Percentiles rank a stretch among this genome's conserved stretches.
Evolutionary conservation across 2,888 invertebrate species (phyloP).

Genomic region (Eumacrocentrus americanus): DNA sequence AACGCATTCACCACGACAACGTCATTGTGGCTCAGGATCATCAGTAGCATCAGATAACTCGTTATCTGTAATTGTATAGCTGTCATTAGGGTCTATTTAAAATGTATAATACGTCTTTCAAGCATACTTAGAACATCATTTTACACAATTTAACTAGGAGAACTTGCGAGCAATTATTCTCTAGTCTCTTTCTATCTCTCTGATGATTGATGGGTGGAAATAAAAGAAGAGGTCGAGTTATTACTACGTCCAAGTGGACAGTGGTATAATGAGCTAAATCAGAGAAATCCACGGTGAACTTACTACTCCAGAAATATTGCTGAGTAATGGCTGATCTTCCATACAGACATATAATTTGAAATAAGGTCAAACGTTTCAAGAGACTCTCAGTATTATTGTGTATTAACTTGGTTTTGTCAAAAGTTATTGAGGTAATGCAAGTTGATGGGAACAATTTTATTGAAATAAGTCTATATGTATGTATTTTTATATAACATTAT

Average conservation of each 20-base stretch:
- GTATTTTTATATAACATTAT: too few species aligned
- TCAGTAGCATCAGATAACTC: constrained; percentile 5
- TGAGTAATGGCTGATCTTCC: constrained; percentile 10
- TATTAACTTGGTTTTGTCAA: too few species aligned
- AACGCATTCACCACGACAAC: constrained; percentile 1
- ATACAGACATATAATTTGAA: not conserved
- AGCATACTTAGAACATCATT: not conserved
- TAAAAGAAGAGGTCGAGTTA: not conserved
- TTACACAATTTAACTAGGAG: not conserved
- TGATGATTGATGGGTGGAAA: not conserved
- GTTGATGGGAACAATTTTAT: too few species aligned
- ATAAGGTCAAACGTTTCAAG: not conserved
- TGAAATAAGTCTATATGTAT: too few species aligned
- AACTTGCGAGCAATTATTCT: not conserved
- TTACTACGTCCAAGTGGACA: not conserved
- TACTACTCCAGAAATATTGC: constrained; percentile 2
- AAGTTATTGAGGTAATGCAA: too few species aligned
- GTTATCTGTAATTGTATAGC: constrained; percentile 15
- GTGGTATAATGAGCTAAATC: constrained; percentile 42
- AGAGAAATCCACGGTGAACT: constrained; percentile 39
- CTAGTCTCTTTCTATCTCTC: not conserved
- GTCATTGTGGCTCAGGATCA: not conserved
- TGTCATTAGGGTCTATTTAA: not conserved
- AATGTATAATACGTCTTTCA: not conserved
- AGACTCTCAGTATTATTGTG: not conserved